phyloP scores from a whole-genome alignment of 2,797 vertebrate species.

The Microcaecilia unicolor region DNA sequence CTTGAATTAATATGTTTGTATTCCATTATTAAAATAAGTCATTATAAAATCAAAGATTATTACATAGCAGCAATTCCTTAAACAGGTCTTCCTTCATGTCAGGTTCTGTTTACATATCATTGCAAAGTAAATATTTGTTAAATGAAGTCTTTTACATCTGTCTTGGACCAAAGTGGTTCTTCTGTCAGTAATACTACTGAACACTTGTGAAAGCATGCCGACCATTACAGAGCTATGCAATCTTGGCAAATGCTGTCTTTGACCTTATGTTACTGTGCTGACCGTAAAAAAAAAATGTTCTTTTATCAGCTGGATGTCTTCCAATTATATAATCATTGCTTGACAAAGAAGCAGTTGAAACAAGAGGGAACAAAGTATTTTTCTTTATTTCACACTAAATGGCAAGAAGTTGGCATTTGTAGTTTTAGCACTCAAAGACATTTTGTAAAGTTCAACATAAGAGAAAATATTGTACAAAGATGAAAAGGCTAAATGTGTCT shows the following conservation, averaged over 20 bases:
- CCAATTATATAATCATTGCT: constrained; percentile 49
- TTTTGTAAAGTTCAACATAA: constrained; percentile 20
- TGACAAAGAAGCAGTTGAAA: too few relatives aligned
- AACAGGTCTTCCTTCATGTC: too few relatives aligned
- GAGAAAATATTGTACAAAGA: too few relatives aligned
- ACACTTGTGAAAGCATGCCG: constrained; percentile 48
- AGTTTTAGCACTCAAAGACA: constrained; percentile 24
- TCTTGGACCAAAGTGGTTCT: constrained; percentile 36
- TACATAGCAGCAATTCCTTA: background rate
- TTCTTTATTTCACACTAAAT: constrained; percentile 24
- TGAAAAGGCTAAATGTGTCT: too few relatives aligned
- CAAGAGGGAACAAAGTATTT: background rate
- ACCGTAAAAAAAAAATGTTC: constrained; percentile 46
- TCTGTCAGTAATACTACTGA: constrained; percentile 52
- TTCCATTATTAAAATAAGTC: too few relatives aligned
- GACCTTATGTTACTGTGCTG: constrained; percentile 41
- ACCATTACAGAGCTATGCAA: constrained; percentile 46
- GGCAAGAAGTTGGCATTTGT: constrained; percentile 28
- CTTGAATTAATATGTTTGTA: too few relatives aligned
- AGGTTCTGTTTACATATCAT: too few relatives aligned
- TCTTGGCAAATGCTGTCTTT: constrained; percentile 55
- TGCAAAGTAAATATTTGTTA: constrained; percentile 41
- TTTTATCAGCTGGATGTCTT: constrained; percentile 50
- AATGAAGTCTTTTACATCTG: constrained; percentile 53
- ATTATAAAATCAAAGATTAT: too few relatives aligned